Evolutionary conservation across 2,797 vertebrate species (phyloP).

Genomic region (Anas flavirostris): DNA sequence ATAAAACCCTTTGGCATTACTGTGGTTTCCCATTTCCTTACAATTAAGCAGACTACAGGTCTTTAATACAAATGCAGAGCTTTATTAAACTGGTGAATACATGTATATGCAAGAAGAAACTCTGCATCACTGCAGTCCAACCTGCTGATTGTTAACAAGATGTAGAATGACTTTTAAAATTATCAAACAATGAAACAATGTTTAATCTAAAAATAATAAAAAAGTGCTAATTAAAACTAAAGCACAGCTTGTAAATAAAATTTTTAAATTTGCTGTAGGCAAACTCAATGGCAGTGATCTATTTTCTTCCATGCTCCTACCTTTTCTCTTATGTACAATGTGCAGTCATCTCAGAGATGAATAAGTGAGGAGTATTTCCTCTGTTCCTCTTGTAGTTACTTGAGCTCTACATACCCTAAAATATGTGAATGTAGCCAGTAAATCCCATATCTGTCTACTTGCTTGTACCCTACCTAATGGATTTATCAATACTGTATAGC

Average conservation of each 20-base stretch:
- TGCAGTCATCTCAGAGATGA: neutral
- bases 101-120: neutral
- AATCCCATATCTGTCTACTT: neutral
- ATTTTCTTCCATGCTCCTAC: neutral
- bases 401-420: neutral
- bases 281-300: neutral
- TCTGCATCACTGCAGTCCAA: neutral
- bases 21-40: slow-evolving; percentile 23
- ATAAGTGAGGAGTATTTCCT: neutral
- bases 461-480: neutral
- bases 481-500: neutral
- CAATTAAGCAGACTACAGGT: slow-evolving; percentile 33
- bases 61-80: slow-evolving; percentile 26
- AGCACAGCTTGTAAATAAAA: neutral
- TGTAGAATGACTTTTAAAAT: neutral
- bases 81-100: slow-evolving; percentile 28
- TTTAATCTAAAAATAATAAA: neutral
- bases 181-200: neutral
- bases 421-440: neutral
- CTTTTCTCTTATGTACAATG: neutral
- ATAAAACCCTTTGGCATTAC: slow-evolving; percentile 36
- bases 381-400: neutral
- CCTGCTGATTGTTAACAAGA: neutral
- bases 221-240: neutral
- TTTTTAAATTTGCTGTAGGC: neutral